phyloP scores from a whole-genome alignment of 2,797 vertebrate genomes.

The Iguana delicatissima region DNA sequence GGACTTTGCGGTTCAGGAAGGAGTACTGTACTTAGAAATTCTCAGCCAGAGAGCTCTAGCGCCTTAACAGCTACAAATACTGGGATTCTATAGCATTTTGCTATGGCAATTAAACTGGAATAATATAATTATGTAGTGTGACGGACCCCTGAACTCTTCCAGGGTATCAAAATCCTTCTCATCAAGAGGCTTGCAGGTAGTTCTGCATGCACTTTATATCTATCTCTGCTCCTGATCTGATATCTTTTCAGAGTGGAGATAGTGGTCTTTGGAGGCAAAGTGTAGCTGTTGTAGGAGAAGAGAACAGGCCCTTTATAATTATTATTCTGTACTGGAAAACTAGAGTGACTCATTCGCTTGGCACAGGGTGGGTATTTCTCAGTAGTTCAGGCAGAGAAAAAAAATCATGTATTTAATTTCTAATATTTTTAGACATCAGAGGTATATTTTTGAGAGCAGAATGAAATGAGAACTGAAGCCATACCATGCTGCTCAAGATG shows the following conservation, averaged over 20 bases:
- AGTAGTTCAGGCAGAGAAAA: not conserved
- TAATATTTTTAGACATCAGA: slow-evolving; percentile 18
- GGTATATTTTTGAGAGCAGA: slow-evolving; percentile 12
- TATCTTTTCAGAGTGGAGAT: rapidly evolving
- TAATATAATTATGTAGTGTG: too few species aligned
- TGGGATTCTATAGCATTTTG: too few species aligned
- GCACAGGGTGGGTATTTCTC: slow-evolving; percentile 53
- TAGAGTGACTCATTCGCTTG: slow-evolving; percentile 37
- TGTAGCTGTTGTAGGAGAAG: not conserved
- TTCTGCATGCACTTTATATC: rapidly evolving
- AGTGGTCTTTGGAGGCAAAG: not conserved
- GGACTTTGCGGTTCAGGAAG: too few species aligned
- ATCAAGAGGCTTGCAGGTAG: not conserved
- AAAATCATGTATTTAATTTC: slow-evolving; percentile 19
- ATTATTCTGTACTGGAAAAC: not conserved
- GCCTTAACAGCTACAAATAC: too few species aligned
- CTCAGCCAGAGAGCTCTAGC: too few species aligned
- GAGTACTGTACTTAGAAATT: too few species aligned
- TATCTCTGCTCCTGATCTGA: not conserved
- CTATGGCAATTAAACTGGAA: too few species aligned
- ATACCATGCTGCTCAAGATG: not conserved
- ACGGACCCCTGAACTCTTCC: too few species aligned
- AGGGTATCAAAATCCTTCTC: not conserved
- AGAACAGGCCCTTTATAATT: not conserved
- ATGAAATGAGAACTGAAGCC: rapidly evolving